A percentile compares a stretch with the other conserved stretches of the same genome.
Evolutionary conservation across 2,113 vertebrate species (phyloP).

Genomic region (Dasyprocta punctata): DNA sequence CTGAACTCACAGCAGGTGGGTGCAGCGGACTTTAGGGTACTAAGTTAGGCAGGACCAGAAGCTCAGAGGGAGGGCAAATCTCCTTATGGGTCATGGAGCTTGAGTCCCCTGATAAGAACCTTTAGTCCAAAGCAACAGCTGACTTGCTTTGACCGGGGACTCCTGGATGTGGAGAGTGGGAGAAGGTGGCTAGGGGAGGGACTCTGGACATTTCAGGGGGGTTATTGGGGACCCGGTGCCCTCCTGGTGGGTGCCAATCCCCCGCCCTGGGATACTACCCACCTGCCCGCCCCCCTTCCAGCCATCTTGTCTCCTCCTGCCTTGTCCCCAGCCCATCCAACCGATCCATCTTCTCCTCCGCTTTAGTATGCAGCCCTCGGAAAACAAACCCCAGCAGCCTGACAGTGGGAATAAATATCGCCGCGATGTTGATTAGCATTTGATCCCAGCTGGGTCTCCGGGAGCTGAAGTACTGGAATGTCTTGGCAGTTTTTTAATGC

Average conservation of each 20-base stretch:
- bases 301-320: slow-evolving; percentile 56
- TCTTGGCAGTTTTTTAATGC: slow-evolving; percentile 89
- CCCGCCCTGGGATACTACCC: neutral
- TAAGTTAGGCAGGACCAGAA: fast-evolving
- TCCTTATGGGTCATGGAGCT: neutral
- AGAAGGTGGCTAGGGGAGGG: neutral
- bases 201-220: neutral
- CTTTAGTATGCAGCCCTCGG: slow-evolving; percentile 86
- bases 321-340: slow-evolving; percentile 11
- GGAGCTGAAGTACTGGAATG: slow-evolving; percentile 87
- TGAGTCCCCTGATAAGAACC: fast-evolving
- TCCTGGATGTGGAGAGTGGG: neutral
- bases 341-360: slow-evolving; percentile 72
- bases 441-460: slow-evolving; percentile 89
- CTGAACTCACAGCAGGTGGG: neutral
- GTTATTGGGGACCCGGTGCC: fast-evolving
- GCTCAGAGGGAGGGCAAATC: neutral
- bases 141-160: neutral
- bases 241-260: fast-evolving
- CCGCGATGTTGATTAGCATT: slow-evolving; percentile 87
- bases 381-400: slow-evolving; percentile 87
- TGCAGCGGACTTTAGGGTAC: fast-evolving
- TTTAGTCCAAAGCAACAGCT: neutral
- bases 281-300: neutral
- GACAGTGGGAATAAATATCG: slow-evolving; percentile 89